Base-by-base conservation (phyloP, 1,140 invertebrate genomes). In the Gryllus bimaculatus region DNA sequence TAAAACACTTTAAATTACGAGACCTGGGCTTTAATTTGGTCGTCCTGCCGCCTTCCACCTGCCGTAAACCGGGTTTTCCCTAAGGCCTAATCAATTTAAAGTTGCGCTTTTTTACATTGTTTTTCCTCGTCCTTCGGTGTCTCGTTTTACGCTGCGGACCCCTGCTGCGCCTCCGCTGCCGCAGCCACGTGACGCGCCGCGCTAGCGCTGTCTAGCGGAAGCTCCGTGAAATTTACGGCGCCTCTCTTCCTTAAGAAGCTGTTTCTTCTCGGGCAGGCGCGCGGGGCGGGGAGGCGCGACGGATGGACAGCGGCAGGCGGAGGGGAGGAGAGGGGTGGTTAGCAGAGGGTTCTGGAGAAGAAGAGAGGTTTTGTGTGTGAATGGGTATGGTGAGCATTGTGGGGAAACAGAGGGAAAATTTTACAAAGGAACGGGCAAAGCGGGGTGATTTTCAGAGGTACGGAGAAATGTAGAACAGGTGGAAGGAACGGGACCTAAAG, bases 1-100 rank as follows among this genome's bases (percentile, higher is more conserved):
- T 66, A 66, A 66, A 66, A 66, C 54, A 66, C 54, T 66, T 66
- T 66, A 66, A 66, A 66, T 66, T 66, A 66, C 54, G 54, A 66
- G 54, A 66, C 54, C 54, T 66, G 10, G 18, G 54, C 54, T 66
- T 66, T 66, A 66, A 66, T 66, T 66, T 66, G 54, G 54, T 66
- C 54, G 10, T 66, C 54, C 10, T 66, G 18, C 54, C 54, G 10
- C 26, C 26, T 39, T 39, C 26, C 26, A 39, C 26, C 26, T 39
- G 26, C 26, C 26, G 26, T 39, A 39, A 39, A 39, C 10, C 10
- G 54, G 54, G 10, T 66, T 66, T 18, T 66, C 54, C 54, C 54
- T 13, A 18, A 66, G 54, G 54, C 18, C 54, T 66, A 66, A 66
- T 66, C 54, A 66, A 66, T 66, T 66, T 66, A 66, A 66, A 66